Conservation (phyloP, 2,888 invertebrate genomes). For the Lutraria lutraria region DNA sequence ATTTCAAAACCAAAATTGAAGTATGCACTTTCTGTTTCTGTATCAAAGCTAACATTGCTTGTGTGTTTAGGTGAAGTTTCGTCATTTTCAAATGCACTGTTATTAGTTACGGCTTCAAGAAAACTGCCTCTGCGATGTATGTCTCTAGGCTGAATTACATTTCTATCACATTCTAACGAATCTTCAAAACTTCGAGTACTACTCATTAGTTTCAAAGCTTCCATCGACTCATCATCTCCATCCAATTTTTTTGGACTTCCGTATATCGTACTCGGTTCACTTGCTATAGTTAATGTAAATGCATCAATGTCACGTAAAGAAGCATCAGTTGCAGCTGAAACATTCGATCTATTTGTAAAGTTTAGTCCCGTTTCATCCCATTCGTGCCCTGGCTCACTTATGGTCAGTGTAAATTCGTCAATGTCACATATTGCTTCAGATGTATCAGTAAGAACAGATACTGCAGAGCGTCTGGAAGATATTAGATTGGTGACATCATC, state of each 20-base stretch:
- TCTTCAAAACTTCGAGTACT: slow-evolving; percentile 9
- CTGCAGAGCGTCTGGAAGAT: background rate
- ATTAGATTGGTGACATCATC: background rate
- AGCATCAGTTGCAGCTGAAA: background rate
- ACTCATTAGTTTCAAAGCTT: background rate
- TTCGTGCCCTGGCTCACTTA: background rate
- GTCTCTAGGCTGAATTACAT: background rate
- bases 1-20: slow-evolving; percentile 38
- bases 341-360: background rate
- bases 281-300: slow-evolving; percentile 35
- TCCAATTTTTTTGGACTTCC: background rate
- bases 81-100: background rate
- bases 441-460: background rate
- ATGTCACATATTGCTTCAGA: background rate
- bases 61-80: background rate
- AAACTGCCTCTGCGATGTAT: slow-evolving; percentile 33
- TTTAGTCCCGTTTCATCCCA: background rate
- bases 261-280: slow-evolving; percentile 20
- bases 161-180: background rate
- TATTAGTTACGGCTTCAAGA: slow-evolving; percentile 31
- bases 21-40: slow-evolving; percentile 31
- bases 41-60: background rate
- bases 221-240: background rate
- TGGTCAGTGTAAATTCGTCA: background rate
- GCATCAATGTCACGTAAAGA: slow-evolving; percentile 2